phyloP scores from a whole-genome alignment of 1,140 invertebrate genomes.

The Drosophila bipectinata region DNA sequence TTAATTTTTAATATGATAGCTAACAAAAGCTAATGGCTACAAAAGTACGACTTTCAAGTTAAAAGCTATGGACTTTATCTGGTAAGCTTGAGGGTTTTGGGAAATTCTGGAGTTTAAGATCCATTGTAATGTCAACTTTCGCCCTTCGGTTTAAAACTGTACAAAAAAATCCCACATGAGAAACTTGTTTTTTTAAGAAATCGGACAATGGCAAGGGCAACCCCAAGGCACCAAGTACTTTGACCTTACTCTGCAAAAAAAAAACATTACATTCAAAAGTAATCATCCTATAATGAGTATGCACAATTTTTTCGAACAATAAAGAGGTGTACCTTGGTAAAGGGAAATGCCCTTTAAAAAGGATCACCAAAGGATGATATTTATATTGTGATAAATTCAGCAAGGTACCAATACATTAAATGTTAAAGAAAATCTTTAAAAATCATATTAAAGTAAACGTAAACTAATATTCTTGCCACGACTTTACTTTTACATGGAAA shows the following conservation, averaged over 20 bases:
- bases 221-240: constrained; percentile 64
- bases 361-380: background rate
- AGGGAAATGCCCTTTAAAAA: background rate
- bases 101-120: constrained; percentile 28
- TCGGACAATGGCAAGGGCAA: constrained; percentile 57
- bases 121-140: constrained; percentile 30
- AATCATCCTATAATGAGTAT: background rate
- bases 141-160: constrained; percentile 43
- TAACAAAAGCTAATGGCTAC: constrained; percentile 18
- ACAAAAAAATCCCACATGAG: constrained; percentile 11
- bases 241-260: constrained; percentile 65
- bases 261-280: constrained; percentile 14
- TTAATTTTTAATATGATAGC: constrained; percentile 2
- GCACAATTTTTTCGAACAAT: too few species aligned
- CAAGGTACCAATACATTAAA: too few species aligned
- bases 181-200: constrained; percentile 36
- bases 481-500: background rate
- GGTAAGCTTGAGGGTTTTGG: constrained; percentile 1
- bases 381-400: background rate
- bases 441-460: too few species aligned
- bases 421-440: too few species aligned
- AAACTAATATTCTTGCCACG: too few species aligned
- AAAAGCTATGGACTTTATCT: background rate
- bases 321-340: background rate
- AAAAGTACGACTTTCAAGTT: background rate